A percentile compares a stretch with the other conserved stretches of the same genome.
Conservation (phyloP, 2,113 vertebrate genomes). For the Gnathonemus echidnorhynchus region DNA sequence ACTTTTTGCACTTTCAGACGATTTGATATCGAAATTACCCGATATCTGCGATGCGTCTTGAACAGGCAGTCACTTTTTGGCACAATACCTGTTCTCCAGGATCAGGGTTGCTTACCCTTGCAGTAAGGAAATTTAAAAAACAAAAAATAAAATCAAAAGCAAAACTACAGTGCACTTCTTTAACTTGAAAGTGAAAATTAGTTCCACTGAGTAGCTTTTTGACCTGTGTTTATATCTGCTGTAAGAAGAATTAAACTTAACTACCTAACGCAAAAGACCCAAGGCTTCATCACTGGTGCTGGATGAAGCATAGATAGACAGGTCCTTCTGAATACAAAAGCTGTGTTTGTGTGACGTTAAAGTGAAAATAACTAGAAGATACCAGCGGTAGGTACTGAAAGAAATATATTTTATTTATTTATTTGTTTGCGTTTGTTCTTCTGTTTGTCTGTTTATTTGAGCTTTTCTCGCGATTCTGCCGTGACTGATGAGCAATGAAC, state of each 20-base stretch:
- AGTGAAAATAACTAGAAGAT: neutral
- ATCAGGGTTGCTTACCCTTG: neutral
- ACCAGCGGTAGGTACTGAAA: neutral
- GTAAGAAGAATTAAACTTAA: neutral
- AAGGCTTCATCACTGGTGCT: neutral
- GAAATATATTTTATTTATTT: neutral
- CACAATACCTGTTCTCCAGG: too few species aligned
- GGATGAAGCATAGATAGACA: neutral
- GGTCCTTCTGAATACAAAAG: neutral
- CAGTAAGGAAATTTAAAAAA: neutral
- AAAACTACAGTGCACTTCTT: neutral
- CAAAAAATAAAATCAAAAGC: neutral
- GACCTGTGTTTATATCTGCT: neutral
- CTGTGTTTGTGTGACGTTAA: neutral
- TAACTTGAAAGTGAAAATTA: neutral
- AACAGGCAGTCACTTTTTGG: too few species aligned
- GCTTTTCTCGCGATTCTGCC: neutral
- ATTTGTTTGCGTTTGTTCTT: neutral
- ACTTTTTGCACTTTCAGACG: too few species aligned
- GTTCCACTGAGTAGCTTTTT: neutral
- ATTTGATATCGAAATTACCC: too few species aligned
- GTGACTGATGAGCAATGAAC: neutral
- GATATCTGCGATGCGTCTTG: too few species aligned
- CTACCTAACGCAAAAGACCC: neutral
- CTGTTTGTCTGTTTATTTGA: neutral